phyloP scores from a whole-genome alignment of 2,113 vertebrate species.

The Chaetodon trifascialis region DNA sequence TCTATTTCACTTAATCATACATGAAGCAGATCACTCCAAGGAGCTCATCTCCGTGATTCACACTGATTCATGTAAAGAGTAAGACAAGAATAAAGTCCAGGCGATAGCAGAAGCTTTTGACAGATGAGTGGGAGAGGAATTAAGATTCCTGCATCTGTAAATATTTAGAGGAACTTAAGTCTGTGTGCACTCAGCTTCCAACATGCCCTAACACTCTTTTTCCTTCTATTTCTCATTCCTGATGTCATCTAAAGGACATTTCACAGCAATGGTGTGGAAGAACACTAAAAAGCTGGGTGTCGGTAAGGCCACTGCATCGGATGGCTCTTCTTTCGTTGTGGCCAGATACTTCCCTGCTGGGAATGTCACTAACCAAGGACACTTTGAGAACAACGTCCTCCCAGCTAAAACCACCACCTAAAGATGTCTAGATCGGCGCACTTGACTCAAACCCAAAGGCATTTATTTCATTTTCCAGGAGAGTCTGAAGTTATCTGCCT shows the following conservation, averaged over 20 bases:
- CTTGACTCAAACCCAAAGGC: slow-evolving; percentile 16
- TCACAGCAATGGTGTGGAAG: slow-evolving; percentile 99
- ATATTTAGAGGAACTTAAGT: slow-evolving; percentile 61
- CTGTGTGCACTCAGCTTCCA: slow-evolving; percentile 13
- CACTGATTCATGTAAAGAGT: slow-evolving; percentile 29
- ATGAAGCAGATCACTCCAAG: slow-evolving; percentile 19
- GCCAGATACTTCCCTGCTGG: slow-evolving; percentile 96
- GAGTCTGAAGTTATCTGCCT: slow-evolving; percentile 22
- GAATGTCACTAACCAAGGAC: slow-evolving; percentile 95
- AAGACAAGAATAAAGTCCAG: background rate
- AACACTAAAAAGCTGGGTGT: slow-evolving; percentile 93
- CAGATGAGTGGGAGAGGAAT: slow-evolving; percentile 15
- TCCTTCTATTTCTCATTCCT: slow-evolving; percentile 4
- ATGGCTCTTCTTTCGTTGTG: slow-evolving; percentile 97
- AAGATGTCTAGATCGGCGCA: slow-evolving; percentile 23
- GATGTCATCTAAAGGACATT: slow-evolving; percentile 88
- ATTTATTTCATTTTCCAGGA: slow-evolving; percentile 34
- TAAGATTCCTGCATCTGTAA: slow-evolving; percentile 45
- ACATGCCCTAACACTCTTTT: background rate
- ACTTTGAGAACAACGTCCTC: slow-evolving; percentile 96
- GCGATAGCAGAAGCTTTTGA: background rate
- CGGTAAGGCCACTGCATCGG: slow-evolving; percentile 91
- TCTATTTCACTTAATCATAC: slow-evolving; percentile 30
- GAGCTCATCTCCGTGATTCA: slow-evolving; percentile 27
- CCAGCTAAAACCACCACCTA: slow-evolving; percentile 82